Conservation (phyloP, 2,888 invertebrate species). For the Eulithis prunata region DNA sequence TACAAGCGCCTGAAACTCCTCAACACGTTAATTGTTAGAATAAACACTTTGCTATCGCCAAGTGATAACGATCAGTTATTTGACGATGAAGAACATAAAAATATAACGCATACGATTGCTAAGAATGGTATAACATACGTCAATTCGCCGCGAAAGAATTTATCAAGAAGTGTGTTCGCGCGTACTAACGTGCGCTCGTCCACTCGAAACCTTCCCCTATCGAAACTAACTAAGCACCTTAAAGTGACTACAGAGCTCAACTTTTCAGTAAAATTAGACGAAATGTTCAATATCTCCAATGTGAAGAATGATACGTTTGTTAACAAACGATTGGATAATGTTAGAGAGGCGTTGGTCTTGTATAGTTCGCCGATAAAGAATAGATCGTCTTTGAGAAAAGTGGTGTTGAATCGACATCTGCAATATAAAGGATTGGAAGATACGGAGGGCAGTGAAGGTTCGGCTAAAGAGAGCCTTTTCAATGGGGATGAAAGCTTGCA, state of each 20-base stretch:
- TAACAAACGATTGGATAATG: constrained; percentile 46
- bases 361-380: constrained; percentile 66
- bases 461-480: constrained; percentile 51
- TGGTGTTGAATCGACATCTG: constrained; percentile 60
- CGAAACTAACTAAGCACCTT: constrained; percentile 64
- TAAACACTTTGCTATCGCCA: constrained; percentile 63
- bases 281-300: constrained; percentile 59
- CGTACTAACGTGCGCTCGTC: constrained; percentile 65
- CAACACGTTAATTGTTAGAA: constrained; percentile 68
- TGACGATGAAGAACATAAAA: constrained; percentile 53
- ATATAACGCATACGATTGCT: constrained; percentile 62
- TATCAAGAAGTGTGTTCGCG: constrained; percentile 68
- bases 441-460: constrained; percentile 32
- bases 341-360: constrained; percentile 60
- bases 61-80: constrained; percentile 67
- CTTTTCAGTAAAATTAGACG: constrained; percentile 71
- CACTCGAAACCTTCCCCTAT: constrained; percentile 60
- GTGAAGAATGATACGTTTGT: constrained; percentile 37
- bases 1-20: constrained; percentile 70
- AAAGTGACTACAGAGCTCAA: constrained; percentile 63
- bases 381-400: constrained; percentile 66
- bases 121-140: constrained; percentile 60
- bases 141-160: constrained; percentile 53
- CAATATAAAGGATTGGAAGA: constrained; percentile 42
- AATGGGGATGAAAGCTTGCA: constrained; percentile 69